Base-by-base conservation (phyloP, 2,888 invertebrate genomes). In the Pachymerium ferrugineum region DNA sequence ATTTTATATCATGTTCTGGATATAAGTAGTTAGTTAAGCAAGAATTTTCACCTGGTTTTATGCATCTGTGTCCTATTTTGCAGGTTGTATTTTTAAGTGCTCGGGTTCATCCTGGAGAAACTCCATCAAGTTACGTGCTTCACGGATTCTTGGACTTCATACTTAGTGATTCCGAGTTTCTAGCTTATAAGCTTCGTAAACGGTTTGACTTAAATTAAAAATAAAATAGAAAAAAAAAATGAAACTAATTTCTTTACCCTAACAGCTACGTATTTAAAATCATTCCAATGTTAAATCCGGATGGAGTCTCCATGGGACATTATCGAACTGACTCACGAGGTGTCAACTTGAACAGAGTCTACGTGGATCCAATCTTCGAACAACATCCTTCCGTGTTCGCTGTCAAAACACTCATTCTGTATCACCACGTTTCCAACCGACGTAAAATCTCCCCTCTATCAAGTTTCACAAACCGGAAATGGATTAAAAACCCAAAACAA, bases 61-160 rank as follows among this genome's bases (percentile, higher is more conserved):
- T n/a, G n/a, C n/a, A n/a, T n/a, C n/a, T n/a, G n/a, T n/a, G n/a
- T n/a, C n/a, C n/a, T n/a, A n/a, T 68, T 16, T 70, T 31, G 25
- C 22, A 94, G 87, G 87, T 94, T 5, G 89, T 93, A 78, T 90
- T 94, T 81, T 84, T 95, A 79, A 93, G 92, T 75, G 93, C 94
- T 3, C 86, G 95, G 75, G 94, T 95, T 72, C 95, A 95, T 83
- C 94, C 94, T 14, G 94, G 94, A 1, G 95, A 95, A 83, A 94
- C 94, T 0, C 94, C 94, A 0, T 91, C 93, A 0, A 93, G 91
- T 82, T 93, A 91, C 83, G 94, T 94, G 14, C 89, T 94, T 82
- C 93, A 94, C 82, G 95, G 95, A 0, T 89, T 94, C 79, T 84
- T 95, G 6, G 90, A 92, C 80, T 88, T 93, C 67, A 84, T 95